Base-by-base conservation (phyloP, 2,797 vertebrate genomes). In the Sciaenops ocellatus region DNA sequence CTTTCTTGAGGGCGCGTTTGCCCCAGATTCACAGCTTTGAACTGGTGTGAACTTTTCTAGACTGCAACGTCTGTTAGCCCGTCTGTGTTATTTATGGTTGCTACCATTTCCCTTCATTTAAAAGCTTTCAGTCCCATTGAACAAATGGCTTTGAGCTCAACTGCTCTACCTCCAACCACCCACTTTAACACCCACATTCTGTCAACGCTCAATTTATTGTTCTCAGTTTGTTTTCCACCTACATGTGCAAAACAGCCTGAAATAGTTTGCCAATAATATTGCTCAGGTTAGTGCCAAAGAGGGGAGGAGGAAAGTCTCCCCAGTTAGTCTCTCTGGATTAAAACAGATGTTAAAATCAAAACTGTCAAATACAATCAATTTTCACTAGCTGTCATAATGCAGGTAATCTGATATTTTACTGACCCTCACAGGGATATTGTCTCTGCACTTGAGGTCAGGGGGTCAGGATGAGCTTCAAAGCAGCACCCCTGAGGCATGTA, bases 61-160 rank as follows among this genome's bases (percentile, higher is more conserved):
- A 69, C 68, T 28, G 16, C 13, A 2, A 20, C 22, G 3, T 73
- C 54, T 65, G 44, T 73, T 22, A 17, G 9, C 34, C 70, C 66
- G 52, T 79, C 60, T 41, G 34, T 16, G 48, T 71, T 76, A 80
- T 88, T 92, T 87, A 79, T 73, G 67, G 44, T 44, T n/a, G 5
- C 48, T 48, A 51, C 54, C 18, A 30, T 74, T 85, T 59, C 30
- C 51, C 44, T 55, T 83, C 52, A 62, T 62, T 74, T 65, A 64
- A 69, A 78, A 63, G 30, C 16, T 69, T 59, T 28, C 51, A 71
- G 69, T 44, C 13, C 62, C 47, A 41, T 11, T 46, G 54, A 75
- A 77, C 76, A 87, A 85, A 84, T 65, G 73, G 63, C 56, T 77
- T 57, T 57, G 34, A 52, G 46, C 30, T 78, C 5, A 79, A 57